Evolutionary conservation across 35 echinoderm and acorn worm species (phyloP), one percentile per base, ranked within the genome.

Genomic region (Ptychodera flava): DNA sequence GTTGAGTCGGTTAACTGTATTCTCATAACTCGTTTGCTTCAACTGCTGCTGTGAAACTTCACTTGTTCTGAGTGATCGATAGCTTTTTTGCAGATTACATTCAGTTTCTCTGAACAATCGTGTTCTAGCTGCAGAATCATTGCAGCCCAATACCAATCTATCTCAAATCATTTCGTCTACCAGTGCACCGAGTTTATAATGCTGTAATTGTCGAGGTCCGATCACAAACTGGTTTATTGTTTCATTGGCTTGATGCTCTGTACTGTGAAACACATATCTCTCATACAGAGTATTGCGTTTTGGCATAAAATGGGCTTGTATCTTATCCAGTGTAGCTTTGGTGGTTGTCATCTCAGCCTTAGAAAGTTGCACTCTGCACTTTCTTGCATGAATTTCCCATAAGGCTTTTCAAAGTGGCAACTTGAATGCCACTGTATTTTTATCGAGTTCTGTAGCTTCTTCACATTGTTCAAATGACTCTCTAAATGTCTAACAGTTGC

Each of bases 141-240:
- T 32, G 0, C 86, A 87, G 1, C 90, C 85, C 28, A 75, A 85
- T 6, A 91, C 90, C 28, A 87, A 80, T n/a, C 89, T 75, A 83
- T 89, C 87, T 82, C 79, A 29, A 1, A 89, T 28, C 87, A 89
- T 89, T 78, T 82, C 79, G 77, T 89, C 80, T 89, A 82, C 87
- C 38, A 81, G 28, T 22, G 30, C 28, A 1, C 79, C 87, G 77
- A 89, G 82, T 75, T 89, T 89, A 30, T 80, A 89, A 33, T 82
- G 33, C 33, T 52, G 36, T 14, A 89, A 75, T 0, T 89, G 79
- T 89, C 79, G 38, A 2, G 82, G 35, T 36, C 79, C 79, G 15
- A 89, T 31, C 52, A 52, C 81, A 82, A 82, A 89, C 34, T 89
- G 87, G 33, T 89, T 80, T 36, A 89, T 82, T 28, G 87, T 80